These are phyloP conservation scores for Heterochromis multidens DNA, from an alignment of 2,113 vertebrate genomes.

Conservation along the genomic window DNA sequence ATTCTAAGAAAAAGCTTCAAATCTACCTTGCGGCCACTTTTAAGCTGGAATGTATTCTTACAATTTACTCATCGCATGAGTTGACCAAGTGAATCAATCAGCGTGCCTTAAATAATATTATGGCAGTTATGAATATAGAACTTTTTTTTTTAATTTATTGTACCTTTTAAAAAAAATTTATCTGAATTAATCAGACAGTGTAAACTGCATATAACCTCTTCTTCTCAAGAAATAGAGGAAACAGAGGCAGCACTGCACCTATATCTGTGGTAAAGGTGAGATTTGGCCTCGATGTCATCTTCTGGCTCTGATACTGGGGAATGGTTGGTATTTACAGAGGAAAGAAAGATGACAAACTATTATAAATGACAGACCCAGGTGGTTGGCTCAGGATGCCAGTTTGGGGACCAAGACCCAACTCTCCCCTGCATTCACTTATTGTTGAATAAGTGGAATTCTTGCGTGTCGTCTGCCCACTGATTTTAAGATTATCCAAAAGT, in stretches of 20 bases:
- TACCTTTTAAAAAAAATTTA: too few species aligned
- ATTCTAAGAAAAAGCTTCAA: accelerated
- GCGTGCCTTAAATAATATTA: background rate
- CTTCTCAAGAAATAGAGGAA: background rate
- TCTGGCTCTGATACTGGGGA: background rate
- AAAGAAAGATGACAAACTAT: constrained; percentile 39
- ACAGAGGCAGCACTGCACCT: background rate
- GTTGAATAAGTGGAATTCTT: background rate
- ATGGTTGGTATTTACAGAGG: background rate
- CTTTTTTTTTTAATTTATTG: too few species aligned
- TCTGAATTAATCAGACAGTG: background rate
- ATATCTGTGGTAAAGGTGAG: background rate
- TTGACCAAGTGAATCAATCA: background rate
- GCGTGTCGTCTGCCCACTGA: background rate
- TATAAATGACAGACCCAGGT: constrained; percentile 43
- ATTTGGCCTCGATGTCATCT: background rate
- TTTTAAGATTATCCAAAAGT: background rate
- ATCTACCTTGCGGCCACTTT: background rate
- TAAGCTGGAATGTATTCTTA: background rate
- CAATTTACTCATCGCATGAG: background rate
- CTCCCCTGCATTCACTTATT: background rate
- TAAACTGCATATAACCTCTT: accelerated
- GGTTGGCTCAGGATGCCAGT: constrained; percentile 37
- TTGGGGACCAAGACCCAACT: background rate
- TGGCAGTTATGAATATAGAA: too few species aligned